Evolutionary conservation across 2,888 invertebrate genomes (phyloP).

Genomic region (Melanargia galathea): DNA sequence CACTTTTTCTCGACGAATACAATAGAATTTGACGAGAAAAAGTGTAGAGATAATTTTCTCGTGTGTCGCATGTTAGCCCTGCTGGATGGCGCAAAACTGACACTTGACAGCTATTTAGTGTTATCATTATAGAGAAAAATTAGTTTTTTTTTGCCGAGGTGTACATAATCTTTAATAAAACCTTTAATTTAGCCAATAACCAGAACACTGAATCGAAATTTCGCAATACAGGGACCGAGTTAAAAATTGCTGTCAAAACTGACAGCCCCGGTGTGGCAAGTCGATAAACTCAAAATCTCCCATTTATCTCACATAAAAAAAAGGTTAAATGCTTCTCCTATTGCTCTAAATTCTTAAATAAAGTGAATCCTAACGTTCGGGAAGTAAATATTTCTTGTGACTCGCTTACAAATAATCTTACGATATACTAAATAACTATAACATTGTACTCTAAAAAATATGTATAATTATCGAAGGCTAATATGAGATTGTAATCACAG

Average conservation of each 20-base stretch:
- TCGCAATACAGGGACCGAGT: neutral
- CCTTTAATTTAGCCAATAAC: neutral
- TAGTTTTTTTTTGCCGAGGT: too few species aligned
- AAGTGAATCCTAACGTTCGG: conserved; percentile 73
- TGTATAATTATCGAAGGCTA: conserved; percentile 83
- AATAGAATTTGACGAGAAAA: too few species aligned
- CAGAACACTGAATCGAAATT: neutral
- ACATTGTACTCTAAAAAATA: conserved; percentile 83
- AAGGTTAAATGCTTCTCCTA: conserved; percentile 78
- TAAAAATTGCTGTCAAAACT: conserved; percentile 23
- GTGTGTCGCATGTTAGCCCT: too few species aligned
- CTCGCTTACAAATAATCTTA: conserved; percentile 77
- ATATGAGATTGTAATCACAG: conserved; percentile 82
- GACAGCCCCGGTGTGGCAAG: conserved; percentile 48
- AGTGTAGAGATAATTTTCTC: too few species aligned
- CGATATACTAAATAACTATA: conserved; percentile 80
- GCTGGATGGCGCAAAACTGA: too few species aligned
- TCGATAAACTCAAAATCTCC: conserved; percentile 54
- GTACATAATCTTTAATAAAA: neutral
- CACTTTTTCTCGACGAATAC: too few species aligned
- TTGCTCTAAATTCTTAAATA: conserved; percentile 75
- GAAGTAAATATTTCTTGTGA: conserved; percentile 81
- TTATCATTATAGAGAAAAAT: too few species aligned
- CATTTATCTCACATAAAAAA: conserved; percentile 60
- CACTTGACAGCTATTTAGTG: too few species aligned